Evolutionary conservation across 2,797 vertebrate genomes (phyloP), one percentile per base, ranked within the genome.

Genomic region (Agapornis canus): DNA sequence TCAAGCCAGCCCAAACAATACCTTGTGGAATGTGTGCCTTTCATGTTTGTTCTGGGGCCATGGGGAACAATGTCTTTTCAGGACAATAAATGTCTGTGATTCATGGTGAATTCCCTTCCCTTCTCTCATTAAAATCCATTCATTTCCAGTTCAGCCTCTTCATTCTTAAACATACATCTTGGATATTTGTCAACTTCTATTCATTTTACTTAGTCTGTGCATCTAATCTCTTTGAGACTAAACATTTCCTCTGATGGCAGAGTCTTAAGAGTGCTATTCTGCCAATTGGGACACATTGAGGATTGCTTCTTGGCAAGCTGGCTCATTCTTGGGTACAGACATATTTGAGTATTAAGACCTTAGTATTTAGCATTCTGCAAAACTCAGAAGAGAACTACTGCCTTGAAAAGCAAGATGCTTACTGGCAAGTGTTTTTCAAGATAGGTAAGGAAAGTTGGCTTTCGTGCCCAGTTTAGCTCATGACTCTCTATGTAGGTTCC

Each of bases 131-230:
- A 91, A 96, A 94, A 88, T 87, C 84, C 84, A 91, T 91, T 95
- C 48, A 88, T 95, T 94, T 90, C 91, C 69, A 92, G 27, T 82
- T 83, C 76, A 85, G 59, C 54, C 66, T 90, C 82, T 81, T 94
- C 66, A 42, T 89, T 94, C 84, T 86, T 79, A 92, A 94, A 92
- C 65, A 71, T 81, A 75, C 52, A 19, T 95, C 88, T 94, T 95
- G 94, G 88, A 92, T 91, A 90, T 95, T 94, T 91, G 65, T 94
- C 91, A 95, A 72, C 43, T 88, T 86, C 91, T 86, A 76, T 94
- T 95, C 68, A 91, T 92, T 2, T 87, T 86, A 68, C 63, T 94
- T 90, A 79, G 73, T 70, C 54, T 79, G 73, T 7, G 14, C 90
- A 91, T 95, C 66, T 95, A 88, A 92, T 90, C 54, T 94, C 66